Conservation (phyloP, 2,113 vertebrate species). For the Anolis carolinensis region DNA sequence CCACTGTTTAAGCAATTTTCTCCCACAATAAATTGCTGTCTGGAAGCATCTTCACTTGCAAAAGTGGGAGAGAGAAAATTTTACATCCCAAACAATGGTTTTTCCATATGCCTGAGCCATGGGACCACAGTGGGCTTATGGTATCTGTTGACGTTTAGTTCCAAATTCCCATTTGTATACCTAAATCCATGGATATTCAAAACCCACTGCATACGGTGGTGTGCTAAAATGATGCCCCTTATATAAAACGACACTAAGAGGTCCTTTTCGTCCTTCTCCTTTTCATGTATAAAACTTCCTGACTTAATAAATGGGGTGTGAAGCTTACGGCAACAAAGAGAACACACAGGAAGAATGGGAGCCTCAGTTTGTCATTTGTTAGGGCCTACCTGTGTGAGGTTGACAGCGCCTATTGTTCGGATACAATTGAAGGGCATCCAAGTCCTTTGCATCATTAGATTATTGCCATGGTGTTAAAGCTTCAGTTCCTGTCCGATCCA, state of each 20-base stretch:
- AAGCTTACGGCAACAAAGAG: neutral
- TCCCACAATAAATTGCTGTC: too few relatives aligned
- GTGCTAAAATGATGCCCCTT: too few relatives aligned
- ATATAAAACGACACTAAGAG: neutral
- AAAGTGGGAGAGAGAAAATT: neutral
- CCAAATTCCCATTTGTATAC: too few relatives aligned
- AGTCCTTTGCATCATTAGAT: constrained; percentile 72
- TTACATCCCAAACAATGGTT: neutral
- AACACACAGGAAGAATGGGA: rapidly evolving
- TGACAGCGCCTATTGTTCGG: constrained; percentile 67
- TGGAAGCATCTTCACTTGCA: neutral
- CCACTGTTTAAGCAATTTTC: too few relatives aligned
- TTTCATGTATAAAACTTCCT: neutral
- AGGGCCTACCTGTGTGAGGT: constrained; percentile 43
- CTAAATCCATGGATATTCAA: too few relatives aligned
- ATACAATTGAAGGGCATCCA: constrained; percentile 63
- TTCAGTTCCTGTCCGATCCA: constrained; percentile 57
- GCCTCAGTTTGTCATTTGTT: constrained; percentile 10
- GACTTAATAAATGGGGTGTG: neutral
- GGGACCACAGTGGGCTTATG: neutral
- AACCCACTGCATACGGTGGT: too few relatives aligned
- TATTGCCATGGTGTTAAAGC: constrained; percentile 58
- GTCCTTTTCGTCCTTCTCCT: constrained; percentile 8
- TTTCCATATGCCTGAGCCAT: constrained; percentile 1
- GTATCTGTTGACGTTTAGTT: too few relatives aligned